phyloP scores from a whole-genome alignment of 1,140 invertebrate species.

The Anastatus disparis region DNA sequence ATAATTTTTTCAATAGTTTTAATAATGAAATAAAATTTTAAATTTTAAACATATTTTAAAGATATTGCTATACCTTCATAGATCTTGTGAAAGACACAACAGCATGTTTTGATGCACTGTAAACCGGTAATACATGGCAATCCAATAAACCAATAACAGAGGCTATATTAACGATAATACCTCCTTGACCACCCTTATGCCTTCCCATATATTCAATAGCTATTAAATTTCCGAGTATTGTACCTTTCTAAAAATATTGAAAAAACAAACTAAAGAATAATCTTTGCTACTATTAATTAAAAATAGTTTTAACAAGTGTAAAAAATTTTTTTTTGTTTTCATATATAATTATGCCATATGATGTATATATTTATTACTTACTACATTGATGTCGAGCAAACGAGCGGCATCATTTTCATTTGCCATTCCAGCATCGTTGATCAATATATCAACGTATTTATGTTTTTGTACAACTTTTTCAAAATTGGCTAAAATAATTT shows the following conservation, averaged over 20 bases:
- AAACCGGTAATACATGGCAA: slow-evolving; percentile 68
- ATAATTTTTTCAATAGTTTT: no score
- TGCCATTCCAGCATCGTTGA: slow-evolving; percentile 71
- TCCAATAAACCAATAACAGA: slow-evolving; percentile 70
- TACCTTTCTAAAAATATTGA: slow-evolving; percentile 6
- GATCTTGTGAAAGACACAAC: slow-evolving; percentile 60
- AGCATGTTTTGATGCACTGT: slow-evolving; percentile 73
- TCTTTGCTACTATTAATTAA: no score
- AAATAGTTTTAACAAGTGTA: no score
- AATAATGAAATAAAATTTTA: slow-evolving; percentile 32
- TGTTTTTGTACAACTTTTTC: slow-evolving; percentile 41
- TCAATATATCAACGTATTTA: slow-evolving; percentile 70
- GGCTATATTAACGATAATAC: slow-evolving; percentile 70
- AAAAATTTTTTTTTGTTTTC: no score
- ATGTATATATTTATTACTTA: slow-evolving; percentile 46
- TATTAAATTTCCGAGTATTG: slow-evolving; percentile 36
- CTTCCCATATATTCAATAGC: slow-evolving; percentile 64
- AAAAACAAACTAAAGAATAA: no score
- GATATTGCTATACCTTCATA: slow-evolving; percentile 42
- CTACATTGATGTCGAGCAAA: slow-evolving; percentile 63
- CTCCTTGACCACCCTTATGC: slow-evolving; percentile 69
- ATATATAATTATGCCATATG: no score
- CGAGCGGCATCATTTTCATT: slow-evolving; percentile 66
- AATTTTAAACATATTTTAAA: neutral
- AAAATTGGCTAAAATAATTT: slow-evolving; percentile 8